Evolutionary conservation across 2,797 vertebrate species (phyloP).

Genomic region (Gephyroberyx darwinii): DNA sequence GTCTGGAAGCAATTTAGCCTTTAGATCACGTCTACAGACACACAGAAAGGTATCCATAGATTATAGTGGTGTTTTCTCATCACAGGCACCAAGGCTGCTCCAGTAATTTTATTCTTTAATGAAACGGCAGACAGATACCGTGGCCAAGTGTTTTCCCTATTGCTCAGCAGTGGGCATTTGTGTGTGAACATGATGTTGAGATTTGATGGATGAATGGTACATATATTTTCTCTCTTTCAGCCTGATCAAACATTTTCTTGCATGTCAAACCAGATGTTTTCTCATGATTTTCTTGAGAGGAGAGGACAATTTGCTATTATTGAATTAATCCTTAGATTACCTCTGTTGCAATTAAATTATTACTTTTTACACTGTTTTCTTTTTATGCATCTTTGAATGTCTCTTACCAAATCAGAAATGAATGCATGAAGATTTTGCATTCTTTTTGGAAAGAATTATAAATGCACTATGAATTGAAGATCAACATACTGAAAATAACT

Average conservation of each 20-base stretch:
- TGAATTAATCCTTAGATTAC: conserved; percentile 51
- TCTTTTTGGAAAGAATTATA: not conserved
- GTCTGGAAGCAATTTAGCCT: conserved; percentile 71
- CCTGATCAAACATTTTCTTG: conserved; percentile 50
- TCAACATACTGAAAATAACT: too few relatives aligned
- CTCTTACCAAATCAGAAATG: conserved; percentile 16
- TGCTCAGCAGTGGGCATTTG: conserved; percentile 47
- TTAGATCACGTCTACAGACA: conserved; percentile 58
- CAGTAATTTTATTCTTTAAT: conserved; percentile 52
- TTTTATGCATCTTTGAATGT: conserved; percentile 34
- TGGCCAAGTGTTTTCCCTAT: conserved; percentile 34
- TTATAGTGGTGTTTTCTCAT: conserved; percentile 45
- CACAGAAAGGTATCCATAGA: conserved; percentile 57
- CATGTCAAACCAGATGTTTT: conserved; percentile 68
- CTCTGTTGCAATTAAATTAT: conserved; percentile 29
- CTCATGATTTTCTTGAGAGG: conserved; percentile 26
- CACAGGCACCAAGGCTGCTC: conserved; percentile 40
- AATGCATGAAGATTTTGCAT: conserved; percentile 14
- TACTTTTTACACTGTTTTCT: conserved; percentile 17
- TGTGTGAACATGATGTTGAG: conserved; percentile 42
- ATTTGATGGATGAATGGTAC: conserved; percentile 62
- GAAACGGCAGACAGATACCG: conserved; percentile 49
- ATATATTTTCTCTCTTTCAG: conserved; percentile 46
- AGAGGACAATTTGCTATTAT: conserved; percentile 31
- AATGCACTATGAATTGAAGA: not conserved